Evolutionary conservation across 2,888 invertebrate species (phyloP), one percentile per base, ranked within the genome.

Genomic region (Sicus ferrugineus): DNA sequence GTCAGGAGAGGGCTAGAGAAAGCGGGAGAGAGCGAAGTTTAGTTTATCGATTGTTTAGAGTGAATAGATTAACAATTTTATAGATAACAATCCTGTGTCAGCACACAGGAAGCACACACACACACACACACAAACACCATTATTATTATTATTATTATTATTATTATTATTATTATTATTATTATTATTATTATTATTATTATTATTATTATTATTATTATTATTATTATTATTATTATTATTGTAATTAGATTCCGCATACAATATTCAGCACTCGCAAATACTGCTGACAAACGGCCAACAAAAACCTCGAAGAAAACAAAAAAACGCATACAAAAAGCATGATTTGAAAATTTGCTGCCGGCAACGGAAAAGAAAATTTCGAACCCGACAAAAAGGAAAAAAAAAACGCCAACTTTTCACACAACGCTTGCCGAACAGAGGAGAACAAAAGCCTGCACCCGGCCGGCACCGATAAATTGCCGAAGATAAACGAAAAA

Each of bases 401-500:
- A 66, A 54, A 5, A 19, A 28, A 38, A 7, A 19, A 21, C 52
- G 11, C 28, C 21, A 38, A 50, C 11, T 19, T 7, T 16, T 14
- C 54, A 28, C 16, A 23, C 26, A 54, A 54, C 28, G 19, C 31
- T 63, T 34, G 52, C 14, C 46, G 62, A 26, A 62, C 19, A 46
- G 56, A 54, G 28, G 16, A 26, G 52, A 52, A 52, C 64, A 52
- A 64, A 64, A 50, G 46, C 42, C 7, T 42, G 19, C 31, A 34
- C 61, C 52, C 52, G 52, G 64, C 31, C 34, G 64, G 67, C 67
- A n/a, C 46, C 74, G 75, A 75, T 75, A 76, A 76, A 76, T 75
- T 76, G 74, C 73, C 70, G 70, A 70, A 75, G 75, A 75, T 76
- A 75, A 67, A 30, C 64, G 68, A 48, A 69, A 69, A 62, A 54